Percentiles rank a stretch among this genome's conserved stretches.
phyloP scores from a whole-genome alignment of 2,888 invertebrate species.

The Drosophila neotestacea region DNA sequence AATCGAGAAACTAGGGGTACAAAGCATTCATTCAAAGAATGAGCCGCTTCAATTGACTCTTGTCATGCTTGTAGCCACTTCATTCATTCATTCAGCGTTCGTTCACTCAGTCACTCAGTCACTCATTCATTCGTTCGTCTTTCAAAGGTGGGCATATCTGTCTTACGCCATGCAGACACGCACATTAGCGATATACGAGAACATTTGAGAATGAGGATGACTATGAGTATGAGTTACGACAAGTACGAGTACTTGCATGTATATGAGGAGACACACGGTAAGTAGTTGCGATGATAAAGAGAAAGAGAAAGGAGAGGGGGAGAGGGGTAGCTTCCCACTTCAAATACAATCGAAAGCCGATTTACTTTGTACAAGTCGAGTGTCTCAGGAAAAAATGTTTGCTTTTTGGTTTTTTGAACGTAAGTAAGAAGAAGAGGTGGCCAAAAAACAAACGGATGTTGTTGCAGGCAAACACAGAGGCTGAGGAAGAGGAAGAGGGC shows the following conservation, averaged over 20 bases:
- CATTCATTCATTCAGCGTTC: slow-evolving; percentile 34
- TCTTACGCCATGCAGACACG: slow-evolving; percentile 41
- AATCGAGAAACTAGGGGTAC: neutral
- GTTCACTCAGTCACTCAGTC: slow-evolving; percentile 36
- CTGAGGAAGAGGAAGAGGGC: slow-evolving; percentile 1
- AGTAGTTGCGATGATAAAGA: slow-evolving; percentile 23
- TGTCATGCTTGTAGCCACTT: slow-evolving; percentile 44
- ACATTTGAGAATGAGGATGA: neutral
- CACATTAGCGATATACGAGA: slow-evolving; percentile 34
- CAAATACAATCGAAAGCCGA: slow-evolving; percentile 79
- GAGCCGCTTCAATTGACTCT: slow-evolving; percentile 49
- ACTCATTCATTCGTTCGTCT: slow-evolving; percentile 28
- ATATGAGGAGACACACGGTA: slow-evolving; percentile 18
- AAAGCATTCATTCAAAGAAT: slow-evolving; percentile 38
- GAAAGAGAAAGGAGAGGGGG: neutral
- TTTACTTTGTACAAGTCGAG: slow-evolving; percentile 73
- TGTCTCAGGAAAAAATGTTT: slow-evolving; percentile 72
- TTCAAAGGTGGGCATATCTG: slow-evolving; percentile 29
- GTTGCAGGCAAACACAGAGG: slow-evolving; percentile 55
- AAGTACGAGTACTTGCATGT: slow-evolving; percentile 7
- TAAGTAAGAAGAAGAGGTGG: slow-evolving; percentile 34
- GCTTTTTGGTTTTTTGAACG: slow-evolving; percentile 61
- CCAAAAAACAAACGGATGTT: slow-evolving; percentile 67
- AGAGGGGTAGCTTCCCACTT: slow-evolving; percentile 41
- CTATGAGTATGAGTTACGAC: slow-evolving; percentile 6